Conservation (phyloP, 1,140 invertebrate genomes). For the Mycetomoellerius zeteki region DNA sequence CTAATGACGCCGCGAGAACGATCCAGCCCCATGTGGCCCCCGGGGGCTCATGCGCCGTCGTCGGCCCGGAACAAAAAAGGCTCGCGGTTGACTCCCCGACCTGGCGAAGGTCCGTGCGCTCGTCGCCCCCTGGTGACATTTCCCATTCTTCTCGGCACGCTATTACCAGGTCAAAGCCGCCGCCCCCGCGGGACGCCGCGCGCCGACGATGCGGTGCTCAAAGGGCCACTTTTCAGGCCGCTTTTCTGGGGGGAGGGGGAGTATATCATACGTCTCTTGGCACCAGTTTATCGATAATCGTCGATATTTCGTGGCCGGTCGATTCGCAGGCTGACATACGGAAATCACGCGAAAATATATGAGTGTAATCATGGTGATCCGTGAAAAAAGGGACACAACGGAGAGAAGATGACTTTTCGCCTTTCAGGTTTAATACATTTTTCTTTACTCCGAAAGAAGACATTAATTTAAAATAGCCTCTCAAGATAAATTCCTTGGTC, state of each 20-base stretch:
- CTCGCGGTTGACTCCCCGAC: conserved; percentile 77
- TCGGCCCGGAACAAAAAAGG: conserved; percentile 81
- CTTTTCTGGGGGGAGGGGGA: conserved; percentile 69
- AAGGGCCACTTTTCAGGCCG: conserved; percentile 75
- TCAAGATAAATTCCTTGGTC: background rate
- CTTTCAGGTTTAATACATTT: background rate
- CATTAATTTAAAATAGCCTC: conserved; percentile 9
- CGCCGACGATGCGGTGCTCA: conserved; percentile 66
- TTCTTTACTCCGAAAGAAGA: background rate
- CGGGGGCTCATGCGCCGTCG: conserved; percentile 70
- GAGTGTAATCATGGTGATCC: background rate
- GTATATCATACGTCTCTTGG: conserved; percentile 48
- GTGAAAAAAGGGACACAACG: background rate
- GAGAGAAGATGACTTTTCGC: background rate
- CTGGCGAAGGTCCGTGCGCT: conserved; percentile 74
- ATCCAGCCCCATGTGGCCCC: conserved; percentile 81
- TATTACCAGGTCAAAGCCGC: conserved; percentile 85
- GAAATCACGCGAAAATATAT: conserved; percentile 38
- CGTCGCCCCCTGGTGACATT: conserved; percentile 86
- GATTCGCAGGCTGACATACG: conserved; percentile 28
- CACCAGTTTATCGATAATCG: conserved; percentile 51
- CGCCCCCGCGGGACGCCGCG: conserved; percentile 84
- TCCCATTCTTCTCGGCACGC: conserved; percentile 86
- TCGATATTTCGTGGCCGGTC: conserved; percentile 51
- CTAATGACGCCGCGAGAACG: conserved; percentile 83